A percentile compares a stretch with the other conserved stretches of the same genome.
These are phyloP conservation scores for Centropyge bicolor DNA, from an alignment of 2,797 vertebrate genomes.

Conservation along the genomic window DNA sequence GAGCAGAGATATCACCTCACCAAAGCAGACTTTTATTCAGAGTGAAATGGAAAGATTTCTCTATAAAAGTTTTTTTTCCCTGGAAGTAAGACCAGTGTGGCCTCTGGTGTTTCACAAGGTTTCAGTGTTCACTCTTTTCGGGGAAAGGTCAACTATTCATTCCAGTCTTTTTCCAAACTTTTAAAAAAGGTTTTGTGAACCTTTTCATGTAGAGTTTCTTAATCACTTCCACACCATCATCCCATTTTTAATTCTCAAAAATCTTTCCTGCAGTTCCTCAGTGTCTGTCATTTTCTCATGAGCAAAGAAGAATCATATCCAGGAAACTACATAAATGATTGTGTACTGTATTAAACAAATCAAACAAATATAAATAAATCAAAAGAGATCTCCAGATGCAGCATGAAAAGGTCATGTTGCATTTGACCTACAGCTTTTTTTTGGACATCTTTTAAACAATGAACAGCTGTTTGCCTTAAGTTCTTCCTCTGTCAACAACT, in stretches of 20 bases:
- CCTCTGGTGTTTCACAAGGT: background rate
- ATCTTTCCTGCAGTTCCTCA: background rate
- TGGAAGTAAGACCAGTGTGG: background rate
- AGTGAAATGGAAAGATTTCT: background rate
- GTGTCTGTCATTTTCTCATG: too few species aligned
- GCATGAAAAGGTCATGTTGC: background rate
- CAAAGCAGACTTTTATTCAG: background rate
- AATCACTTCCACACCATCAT: background rate
- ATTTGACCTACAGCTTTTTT: background rate
- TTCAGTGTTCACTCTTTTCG: constrained; percentile 3
- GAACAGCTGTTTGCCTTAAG: background rate
- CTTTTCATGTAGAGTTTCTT: background rate
- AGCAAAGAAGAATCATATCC: background rate
- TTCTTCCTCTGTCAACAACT: constrained; percentile 27
- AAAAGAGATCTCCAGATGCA: constrained; percentile 10
- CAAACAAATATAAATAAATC: background rate
- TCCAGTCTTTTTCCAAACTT: background rate
- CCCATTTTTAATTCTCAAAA: background rate
- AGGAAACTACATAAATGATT: background rate
- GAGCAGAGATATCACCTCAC: background rate
- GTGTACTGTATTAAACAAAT: background rate
- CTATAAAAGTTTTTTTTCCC: background rate
- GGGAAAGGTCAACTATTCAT: background rate
- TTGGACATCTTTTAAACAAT: background rate
- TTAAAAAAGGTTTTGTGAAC: background rate